Base-by-base conservation (phyloP, 2,888 invertebrate species). In the Mallateleia sp. region DNA sequence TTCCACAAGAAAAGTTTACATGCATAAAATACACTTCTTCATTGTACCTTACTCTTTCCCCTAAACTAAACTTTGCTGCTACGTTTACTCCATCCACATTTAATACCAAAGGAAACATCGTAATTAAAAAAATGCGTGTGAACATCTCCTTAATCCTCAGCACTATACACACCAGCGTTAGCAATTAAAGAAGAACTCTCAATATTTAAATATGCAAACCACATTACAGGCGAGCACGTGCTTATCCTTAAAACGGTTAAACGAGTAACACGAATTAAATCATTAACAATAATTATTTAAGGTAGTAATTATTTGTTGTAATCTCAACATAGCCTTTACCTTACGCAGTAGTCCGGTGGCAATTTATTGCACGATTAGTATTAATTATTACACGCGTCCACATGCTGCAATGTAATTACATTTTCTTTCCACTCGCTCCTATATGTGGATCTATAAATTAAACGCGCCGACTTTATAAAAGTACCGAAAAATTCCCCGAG, bases 301-400 rank as follows among this genome's bases (percentile, higher is more conserved):
- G 50, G 52, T 38, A 22, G 60, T 47, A 56, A 62, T 83, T 54
- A 83, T 77, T 83, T 54, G 62, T 71, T 47, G 71, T 52, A 74
- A 74, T 82, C 67, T 74, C 38, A 47, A 58, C 50, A 42, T 42
- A 34, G 32, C 69, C 62, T 62, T 83, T 69, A 71, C 47, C 77
- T 83, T 77, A 58, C 58, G 77, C 71, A 64, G 82, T 32, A 52
- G 24, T 14, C 54, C 77, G n/a, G 42, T 62, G 77, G 71, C 71
- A 77, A 83, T 62, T 83, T 83, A 83, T 64, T 54, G 64, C 69
- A 24, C 71, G 71, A 71, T 83, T 83, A 83, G 77, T 83, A 67
- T 71, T 71, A 83, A 83, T 83, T 83, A 83, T 75, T 69, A 42
- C 80, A 47, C 45, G 66, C 74, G 72, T 50, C 28, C 24, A 25